A percentile compares a stretch with the other conserved stretches of the same genome.
These are phyloP conservation scores for Sander lucioperca DNA, from an alignment of 2,113 vertebrate species.

Conservation along the genomic window DNA sequence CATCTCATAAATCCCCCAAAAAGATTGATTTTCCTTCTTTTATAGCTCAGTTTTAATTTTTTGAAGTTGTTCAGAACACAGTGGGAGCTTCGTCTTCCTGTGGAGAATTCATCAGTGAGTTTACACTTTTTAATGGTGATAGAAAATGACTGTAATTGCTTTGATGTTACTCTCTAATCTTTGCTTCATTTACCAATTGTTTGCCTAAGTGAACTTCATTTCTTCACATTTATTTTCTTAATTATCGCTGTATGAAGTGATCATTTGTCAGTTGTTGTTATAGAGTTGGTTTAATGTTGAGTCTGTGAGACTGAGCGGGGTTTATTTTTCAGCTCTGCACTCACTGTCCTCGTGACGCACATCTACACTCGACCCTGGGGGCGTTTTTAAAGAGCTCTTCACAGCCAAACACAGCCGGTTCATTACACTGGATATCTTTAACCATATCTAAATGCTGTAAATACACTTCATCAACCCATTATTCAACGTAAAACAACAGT, in stretches of 20 bases:
- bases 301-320: neutral
- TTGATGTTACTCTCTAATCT: slow-evolving; percentile 1
- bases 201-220: slow-evolving; percentile 18
- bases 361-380: neutral
- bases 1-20: neutral
- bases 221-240: slow-evolving; percentile 12
- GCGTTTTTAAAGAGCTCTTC: slow-evolving; percentile 14
- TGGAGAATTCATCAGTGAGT: slow-evolving; percentile 14
- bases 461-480: neutral
- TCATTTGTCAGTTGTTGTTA: slow-evolving; percentile 7
- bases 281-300: neutral
- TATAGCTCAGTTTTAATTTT: neutral
- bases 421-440: slow-evolving; percentile 22
- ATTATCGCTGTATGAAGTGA: slow-evolving; percentile 13
- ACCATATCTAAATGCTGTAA: slow-evolving; percentile 3
- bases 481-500: slow-evolving; percentile 3
- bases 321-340: neutral
- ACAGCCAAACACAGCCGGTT: neutral
- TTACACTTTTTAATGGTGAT: neutral
- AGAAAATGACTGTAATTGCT: slow-evolving; percentile 7
- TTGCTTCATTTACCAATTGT: slow-evolving; percentile 40
- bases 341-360: neutral
- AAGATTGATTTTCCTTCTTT: neutral
- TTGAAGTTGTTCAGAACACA: neutral
- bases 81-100: neutral